A percentile compares a stretch with the other conserved stretches of the same genome.
Conservation (phyloP, 2,888 invertebrate genomes). For the Noctua janthina region DNA sequence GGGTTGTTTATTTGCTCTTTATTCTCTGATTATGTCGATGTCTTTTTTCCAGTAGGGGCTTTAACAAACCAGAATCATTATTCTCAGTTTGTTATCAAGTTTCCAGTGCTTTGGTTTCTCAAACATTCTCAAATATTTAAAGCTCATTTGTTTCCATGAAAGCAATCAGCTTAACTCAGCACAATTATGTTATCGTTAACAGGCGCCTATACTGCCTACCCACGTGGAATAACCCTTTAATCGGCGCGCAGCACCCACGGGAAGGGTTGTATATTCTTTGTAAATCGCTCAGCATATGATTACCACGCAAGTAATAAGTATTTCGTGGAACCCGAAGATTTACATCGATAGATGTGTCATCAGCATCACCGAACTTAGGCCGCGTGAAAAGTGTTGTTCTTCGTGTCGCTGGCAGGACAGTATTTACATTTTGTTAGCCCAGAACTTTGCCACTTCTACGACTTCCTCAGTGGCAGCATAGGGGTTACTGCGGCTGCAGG, state of each 20-base stretch:
- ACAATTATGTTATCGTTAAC: constrained; percentile 15
- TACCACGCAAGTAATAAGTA: constrained; percentile 43
- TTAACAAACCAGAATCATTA: background rate
- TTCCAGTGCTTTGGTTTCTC: background rate
- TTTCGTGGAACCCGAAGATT: constrained; percentile 11
- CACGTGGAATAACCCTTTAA: constrained; percentile 45
- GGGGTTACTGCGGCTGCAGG: background rate
- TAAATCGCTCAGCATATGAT: constrained; percentile 57
- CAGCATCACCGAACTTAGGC: background rate
- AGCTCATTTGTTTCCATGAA: constrained; percentile 6
- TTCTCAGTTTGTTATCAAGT: background rate
- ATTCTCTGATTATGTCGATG: background rate
- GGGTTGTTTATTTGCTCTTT: constrained; percentile 14
- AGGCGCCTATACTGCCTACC: constrained; percentile 10
- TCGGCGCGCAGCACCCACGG: constrained; percentile 35
- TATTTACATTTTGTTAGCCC: background rate
- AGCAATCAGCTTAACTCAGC: constrained; percentile 26
- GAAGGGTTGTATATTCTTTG: constrained; percentile 43
- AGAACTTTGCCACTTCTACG: background rate
- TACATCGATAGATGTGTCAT: background rate
- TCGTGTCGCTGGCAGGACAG: background rate
- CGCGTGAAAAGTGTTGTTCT: background rate
- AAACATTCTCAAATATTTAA: background rate
- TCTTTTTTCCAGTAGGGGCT: background rate
- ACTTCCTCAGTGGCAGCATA: background rate